phyloP scores from a whole-genome alignment of 2,888 invertebrate genomes.

The Hirtodrosophila alboralis region DNA sequence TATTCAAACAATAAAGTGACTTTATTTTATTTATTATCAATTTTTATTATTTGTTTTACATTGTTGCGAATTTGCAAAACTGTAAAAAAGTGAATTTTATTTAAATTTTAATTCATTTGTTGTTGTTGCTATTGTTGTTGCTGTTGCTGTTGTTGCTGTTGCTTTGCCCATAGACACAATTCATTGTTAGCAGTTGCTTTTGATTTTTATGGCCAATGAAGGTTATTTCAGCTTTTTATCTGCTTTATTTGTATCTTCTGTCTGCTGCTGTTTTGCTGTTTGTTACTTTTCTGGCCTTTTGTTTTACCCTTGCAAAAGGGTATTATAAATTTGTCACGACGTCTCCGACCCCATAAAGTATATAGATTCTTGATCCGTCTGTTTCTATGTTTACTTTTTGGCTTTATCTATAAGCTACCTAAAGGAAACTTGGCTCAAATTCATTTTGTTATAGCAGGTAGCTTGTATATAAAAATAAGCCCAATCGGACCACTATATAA shows the following conservation, averaged over 20 bases:
- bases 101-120: conserved; percentile 67
- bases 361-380: too few species aligned
- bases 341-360: too few species aligned
- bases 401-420: too few species aligned
- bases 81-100: conserved; percentile 72
- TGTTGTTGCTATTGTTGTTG: conserved; percentile 3
- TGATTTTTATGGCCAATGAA: conserved; percentile 75
- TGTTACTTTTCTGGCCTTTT: conserved; percentile 20
- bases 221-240: conserved; percentile 69
- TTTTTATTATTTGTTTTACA: conserved; percentile 74
- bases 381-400: too few species aligned
- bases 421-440: too few species aligned
- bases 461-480: too few species aligned
- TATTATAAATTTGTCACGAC: too few species aligned
- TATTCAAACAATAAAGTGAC: conserved; percentile 51
- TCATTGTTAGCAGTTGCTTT: conserved; percentile 65
- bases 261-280: conserved; percentile 34
- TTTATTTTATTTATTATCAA: conserved; percentile 62
- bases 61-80: conserved; percentile 71
- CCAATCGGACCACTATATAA: too few species aligned
- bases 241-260: conserved; percentile 29
- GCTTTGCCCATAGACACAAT: conserved; percentile 59
- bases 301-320: too few species aligned
- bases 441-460: too few species aligned
- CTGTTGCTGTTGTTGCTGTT: conserved; percentile 17